Evolutionary conservation across 92 coral and sea anemone species (phyloP).

Genomic region (Galaxea fascicularis): DNA sequence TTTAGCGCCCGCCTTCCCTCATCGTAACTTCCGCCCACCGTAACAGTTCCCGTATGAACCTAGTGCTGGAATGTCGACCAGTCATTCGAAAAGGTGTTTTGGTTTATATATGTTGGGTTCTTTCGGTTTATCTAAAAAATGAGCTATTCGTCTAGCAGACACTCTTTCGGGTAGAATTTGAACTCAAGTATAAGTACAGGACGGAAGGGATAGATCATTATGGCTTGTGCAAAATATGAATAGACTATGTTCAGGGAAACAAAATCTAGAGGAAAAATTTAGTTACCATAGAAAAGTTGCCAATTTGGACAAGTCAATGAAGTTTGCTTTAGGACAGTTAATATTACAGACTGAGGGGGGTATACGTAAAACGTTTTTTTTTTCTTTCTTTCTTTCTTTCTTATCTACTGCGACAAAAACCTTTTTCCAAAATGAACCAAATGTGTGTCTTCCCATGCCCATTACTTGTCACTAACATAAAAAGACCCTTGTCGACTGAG

Average conservation of each 20-base stretch:
- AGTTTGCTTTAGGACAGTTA: too few relatives aligned
- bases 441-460: background rate
- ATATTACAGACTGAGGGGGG: too few relatives aligned
- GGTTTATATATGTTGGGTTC: background rate
- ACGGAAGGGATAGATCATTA: constrained; percentile 1
- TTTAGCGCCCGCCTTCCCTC: constrained; percentile 41
- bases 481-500: background rate
- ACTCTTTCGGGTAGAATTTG: background rate
- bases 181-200: background rate
- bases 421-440: too few relatives aligned
- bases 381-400: too few relatives aligned
- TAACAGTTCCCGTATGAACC: constrained; percentile 41
- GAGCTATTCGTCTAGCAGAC: background rate
- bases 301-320: too few relatives aligned
- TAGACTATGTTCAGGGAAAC: too few relatives aligned
- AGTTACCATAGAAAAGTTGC: too few relatives aligned
- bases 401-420: too few relatives aligned
- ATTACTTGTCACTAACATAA: too few relatives aligned
- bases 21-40: constrained; percentile 74
- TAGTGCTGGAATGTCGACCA: constrained; percentile 16
- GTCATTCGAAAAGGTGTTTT: background rate
- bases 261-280: too few relatives aligned
- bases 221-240: background rate
- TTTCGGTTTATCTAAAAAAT: background rate
- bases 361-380: too few relatives aligned